Evolutionary conservation across 2,888 invertebrate species (phyloP).

Genomic region (Hedya salicella): DNA sequence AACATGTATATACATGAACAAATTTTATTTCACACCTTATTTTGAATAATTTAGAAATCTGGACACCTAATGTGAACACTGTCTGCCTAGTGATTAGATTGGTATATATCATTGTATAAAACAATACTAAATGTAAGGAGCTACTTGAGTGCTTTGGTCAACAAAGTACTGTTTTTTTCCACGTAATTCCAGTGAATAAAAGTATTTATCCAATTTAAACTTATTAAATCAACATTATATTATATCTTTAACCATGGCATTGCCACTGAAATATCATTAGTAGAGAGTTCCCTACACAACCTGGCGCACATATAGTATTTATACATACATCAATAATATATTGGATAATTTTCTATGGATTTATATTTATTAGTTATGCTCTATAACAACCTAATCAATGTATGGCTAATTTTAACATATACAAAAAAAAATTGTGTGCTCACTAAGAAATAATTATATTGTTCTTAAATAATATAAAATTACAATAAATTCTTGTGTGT

Average conservation of each 20-base stretch:
- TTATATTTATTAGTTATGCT: slow-evolving; percentile 40
- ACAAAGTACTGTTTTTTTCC: neutral
- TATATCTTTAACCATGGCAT: neutral
- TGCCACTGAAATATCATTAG: too few relatives aligned
- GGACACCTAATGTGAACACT: slow-evolving; percentile 48
- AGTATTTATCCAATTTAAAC: too few relatives aligned
- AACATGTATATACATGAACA: too few relatives aligned
- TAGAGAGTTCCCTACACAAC: too few relatives aligned
- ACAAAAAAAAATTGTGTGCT: slow-evolving; percentile 6
- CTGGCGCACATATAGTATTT: too few relatives aligned
- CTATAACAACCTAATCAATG: slow-evolving; percentile 51
- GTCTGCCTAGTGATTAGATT: slow-evolving; percentile 57
- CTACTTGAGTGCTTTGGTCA: neutral
- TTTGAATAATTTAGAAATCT: too few relatives aligned
- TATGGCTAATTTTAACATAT: slow-evolving; percentile 11
- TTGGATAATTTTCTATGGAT: slow-evolving; percentile 12
- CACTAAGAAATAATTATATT: neutral
- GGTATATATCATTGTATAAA: slow-evolving; percentile 47
- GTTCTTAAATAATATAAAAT: neutral
- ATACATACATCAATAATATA: too few relatives aligned
- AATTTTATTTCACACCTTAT: too few relatives aligned
- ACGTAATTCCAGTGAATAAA: neutral
- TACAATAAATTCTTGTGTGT: neutral
- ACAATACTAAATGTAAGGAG: slow-evolving; percentile 15
- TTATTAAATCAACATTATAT: too few relatives aligned